phyloP scores from a whole-genome alignment of 2,888 invertebrate species.

The Nycteola revayana region DNA sequence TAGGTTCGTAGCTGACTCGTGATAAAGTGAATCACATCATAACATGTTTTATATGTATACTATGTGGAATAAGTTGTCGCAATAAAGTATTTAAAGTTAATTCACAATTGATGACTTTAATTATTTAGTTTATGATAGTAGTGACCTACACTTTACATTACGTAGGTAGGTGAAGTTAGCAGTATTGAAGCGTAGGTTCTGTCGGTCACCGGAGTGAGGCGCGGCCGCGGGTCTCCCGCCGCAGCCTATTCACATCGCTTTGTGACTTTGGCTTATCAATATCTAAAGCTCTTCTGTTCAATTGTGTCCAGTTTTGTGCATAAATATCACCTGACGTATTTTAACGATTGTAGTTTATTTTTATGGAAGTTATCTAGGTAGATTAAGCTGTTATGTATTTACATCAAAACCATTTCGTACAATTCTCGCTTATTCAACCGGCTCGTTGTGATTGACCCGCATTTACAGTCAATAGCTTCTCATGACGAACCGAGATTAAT shows the following conservation, averaged over 20 bases:
- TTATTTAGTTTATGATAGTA: conserved; percentile 56
- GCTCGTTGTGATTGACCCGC: conserved; percentile 68
- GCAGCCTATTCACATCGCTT: conserved; percentile 70
- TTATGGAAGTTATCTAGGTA: conserved; percentile 79
- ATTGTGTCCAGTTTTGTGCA: conserved; percentile 53
- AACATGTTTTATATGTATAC: conserved; percentile 81
- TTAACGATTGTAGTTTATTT: conserved; percentile 78
- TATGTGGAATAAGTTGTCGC: conserved; percentile 81
- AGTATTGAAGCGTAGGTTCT: conserved; percentile 24
- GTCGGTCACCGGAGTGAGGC: conserved; percentile 19
- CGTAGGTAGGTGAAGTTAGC: conserved; percentile 36
- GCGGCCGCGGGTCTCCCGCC: conserved; percentile 15
- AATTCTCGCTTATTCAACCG: conserved; percentile 52
- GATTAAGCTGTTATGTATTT: conserved; percentile 80
- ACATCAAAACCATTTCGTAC: conserved; percentile 63
- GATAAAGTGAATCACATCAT: conserved; percentile 78
- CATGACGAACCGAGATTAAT: conserved; percentile 74
- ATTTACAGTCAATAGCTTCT: conserved; percentile 72
- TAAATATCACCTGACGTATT: conserved; percentile 68
- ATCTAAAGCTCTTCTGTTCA: conserved; percentile 36
- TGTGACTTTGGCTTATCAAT: conserved; percentile 39
- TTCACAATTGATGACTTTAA: conserved; percentile 73
- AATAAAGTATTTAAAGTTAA: conserved; percentile 82
- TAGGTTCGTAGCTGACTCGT: conserved; percentile 77
- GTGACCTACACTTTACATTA: conserved; percentile 42